Conservation (phyloP, 2,888 invertebrate species). For the Baronia brevicornis region DNA sequence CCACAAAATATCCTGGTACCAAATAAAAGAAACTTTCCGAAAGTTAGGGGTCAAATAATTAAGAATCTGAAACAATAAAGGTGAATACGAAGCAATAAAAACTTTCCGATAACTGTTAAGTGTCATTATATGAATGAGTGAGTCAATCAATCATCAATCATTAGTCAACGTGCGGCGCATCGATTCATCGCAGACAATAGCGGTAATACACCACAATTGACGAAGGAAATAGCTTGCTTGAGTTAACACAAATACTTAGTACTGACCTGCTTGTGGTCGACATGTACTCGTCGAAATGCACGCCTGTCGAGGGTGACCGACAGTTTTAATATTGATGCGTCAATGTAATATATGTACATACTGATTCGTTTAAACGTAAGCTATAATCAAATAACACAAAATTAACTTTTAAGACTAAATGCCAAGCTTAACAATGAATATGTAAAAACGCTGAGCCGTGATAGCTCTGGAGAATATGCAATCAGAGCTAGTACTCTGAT, state of each 20-base stretch:
- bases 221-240: slow-evolving; percentile 25
- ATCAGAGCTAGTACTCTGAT: too few species aligned
- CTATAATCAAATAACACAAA: too few species aligned
- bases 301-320: slow-evolving; percentile 10
- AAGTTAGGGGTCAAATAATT: not conserved
- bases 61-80: slow-evolving; percentile 3
- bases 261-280: slow-evolving; percentile 4
- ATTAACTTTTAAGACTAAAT: too few species aligned
- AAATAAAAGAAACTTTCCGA: slow-evolving; percentile 3
- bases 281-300: slow-evolving; percentile 12
- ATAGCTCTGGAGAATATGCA: too few species aligned
- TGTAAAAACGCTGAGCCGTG: too few species aligned
- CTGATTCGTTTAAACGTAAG: too few species aligned
- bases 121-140: slow-evolving; percentile 54
- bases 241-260: slow-evolving; percentile 12
- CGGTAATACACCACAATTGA: slow-evolving; percentile 29
- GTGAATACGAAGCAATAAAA: slow-evolving; percentile 7
- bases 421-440: too few species aligned
- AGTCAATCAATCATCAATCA: slow-evolving; percentile 55
- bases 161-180: slow-evolving; percentile 48
- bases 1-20: too few species aligned
- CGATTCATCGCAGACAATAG: slow-evolving; percentile 43
- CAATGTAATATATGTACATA: slow-evolving; percentile 8
- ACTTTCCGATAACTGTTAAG: slow-evolving; percentile 37
- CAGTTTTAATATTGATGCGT: slow-evolving; percentile 8